Base-by-base conservation (phyloP, 2,888 invertebrate genomes). In the Endomychus coccineus region DNA sequence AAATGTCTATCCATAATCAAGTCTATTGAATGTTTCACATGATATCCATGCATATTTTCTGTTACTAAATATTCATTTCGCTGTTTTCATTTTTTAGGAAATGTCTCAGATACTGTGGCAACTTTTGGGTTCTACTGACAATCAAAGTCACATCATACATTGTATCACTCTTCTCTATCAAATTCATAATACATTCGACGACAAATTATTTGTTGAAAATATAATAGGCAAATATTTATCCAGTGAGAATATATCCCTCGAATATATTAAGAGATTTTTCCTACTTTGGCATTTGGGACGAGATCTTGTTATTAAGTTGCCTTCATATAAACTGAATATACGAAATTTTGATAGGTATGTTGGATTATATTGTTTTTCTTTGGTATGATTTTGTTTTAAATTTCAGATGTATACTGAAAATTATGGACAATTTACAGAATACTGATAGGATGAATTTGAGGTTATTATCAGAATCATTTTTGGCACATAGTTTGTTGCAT, bases 221-320 rank as follows among this genome's bases (percentile, higher is more conserved):
- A 74, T 83, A 0, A 79, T 85, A 30, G 79, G 75, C 3, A 48
- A 52, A 23, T 62, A 69, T 23, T 54, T 75, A 16, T 67, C 69
- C 1, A 58, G 59, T 12, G 69, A 69, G 12, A 64, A 62, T 37
- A 55, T 67, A 14, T 66, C 64, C 39, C 67, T 77, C n/a, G 73
- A 74, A 43, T 73, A 76, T 16, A 74, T 79, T 47, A 74, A 76
- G 51, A 71, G 77, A 50, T 82, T 82, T 55, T 70, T 75, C 6
- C 66, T 77, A 5, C 65, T 88, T 7, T 87, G 86, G 85, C 83
- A 87, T 61, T 66, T 86, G 16, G 83, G 85, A 1, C 64, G 86
- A 33, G 83, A 84, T 49, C 69, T 80, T 15, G 74, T 73, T 51
- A 67, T 71, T 3, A 67, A 72, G 45, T 55, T 69, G 27, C 62